Evolutionary conservation across 2,888 invertebrate genomes (phyloP), one percentile per base, ranked within the genome.

Genomic region (Agonopterix heracliana): DNA sequence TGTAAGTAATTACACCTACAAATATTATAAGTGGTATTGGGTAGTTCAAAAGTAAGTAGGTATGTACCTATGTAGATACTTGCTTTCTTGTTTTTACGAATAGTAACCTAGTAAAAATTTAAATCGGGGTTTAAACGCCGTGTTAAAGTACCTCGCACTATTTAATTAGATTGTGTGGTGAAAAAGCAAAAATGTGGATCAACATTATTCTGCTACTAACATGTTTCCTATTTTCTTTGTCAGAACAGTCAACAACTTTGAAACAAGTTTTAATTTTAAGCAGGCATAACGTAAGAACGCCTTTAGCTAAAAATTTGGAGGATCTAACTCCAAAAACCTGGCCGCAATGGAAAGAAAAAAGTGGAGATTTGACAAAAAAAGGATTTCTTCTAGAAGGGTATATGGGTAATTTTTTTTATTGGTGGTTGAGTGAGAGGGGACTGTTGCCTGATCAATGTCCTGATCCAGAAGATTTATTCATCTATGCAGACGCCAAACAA

Each of bases 401-500:
- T 51, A 78, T 84, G 78, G 84, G 81, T 9, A 61, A 60, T 45
- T 81, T 61, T 54, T 76, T 81, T 41, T 55, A 55, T 14, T 44
- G 59, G 0, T 79, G 79, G 79, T 63, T 81, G 9, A 51, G 47
- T n/a, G 47, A 68, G 51, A 60, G 75, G 56, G 66, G 64, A 11
- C 50, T 84, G 36, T 48, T 81, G 40, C 40, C 61, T 0, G 9
- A 57, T 11, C 12, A 12, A 8, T 78, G 82, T 56, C 85, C 86
- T 0, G 52, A 56, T 2, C 68, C 78, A 51, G 60, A 76, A 11
- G 61, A 60, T 3, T 74, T 86, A 46, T 84, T 66, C 68, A 73
- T 78, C 1, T 84, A 86, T 57, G 72, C 87, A 0, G 82, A 86
- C 55, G 70, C 64, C 0, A 70, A 78, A 9, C 78, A 88, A 61